A percentile compares a stretch with the other conserved stretches of the same genome.
These are phyloP conservation scores for Nipponia nippon DNA, from an alignment of 2,113 vertebrate species.

Conservation along the genomic window DNA sequence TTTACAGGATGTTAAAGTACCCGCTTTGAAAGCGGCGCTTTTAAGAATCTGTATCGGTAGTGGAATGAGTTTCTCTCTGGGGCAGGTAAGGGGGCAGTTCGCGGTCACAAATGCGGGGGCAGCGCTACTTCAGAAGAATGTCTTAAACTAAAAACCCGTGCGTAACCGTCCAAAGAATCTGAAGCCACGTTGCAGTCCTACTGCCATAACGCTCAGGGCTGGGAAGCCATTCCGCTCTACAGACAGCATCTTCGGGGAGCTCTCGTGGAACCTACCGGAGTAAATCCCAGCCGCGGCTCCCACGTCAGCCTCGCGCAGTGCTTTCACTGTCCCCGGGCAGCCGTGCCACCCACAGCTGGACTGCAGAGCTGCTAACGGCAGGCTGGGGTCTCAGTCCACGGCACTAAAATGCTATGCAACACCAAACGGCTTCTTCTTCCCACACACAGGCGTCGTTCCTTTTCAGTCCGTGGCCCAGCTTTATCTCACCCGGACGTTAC, in stretches of 20 bases:
- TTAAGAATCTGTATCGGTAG: neutral
- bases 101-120: fast-evolving
- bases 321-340: neutral
- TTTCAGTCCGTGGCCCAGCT: neutral
- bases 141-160: neutral
- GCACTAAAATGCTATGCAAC: slow-evolving; percentile 65
- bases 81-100: neutral
- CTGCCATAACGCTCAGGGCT: neutral
- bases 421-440: slow-evolving; percentile 49
- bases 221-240: neutral
- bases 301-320: fast-evolving
- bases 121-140: neutral
- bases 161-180: neutral
- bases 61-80: neutral
- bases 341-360: neutral
- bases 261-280: fast-evolving
- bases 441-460: neutral
- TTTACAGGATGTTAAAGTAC: neutral
- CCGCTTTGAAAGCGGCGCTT: neutral
- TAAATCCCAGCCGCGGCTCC: neutral
- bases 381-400: neutral
- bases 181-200: neutral
- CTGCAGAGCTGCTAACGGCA: neutral
- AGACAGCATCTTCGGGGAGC: neutral
- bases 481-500: neutral